phyloP scores from a whole-genome alignment of 2,888 invertebrate genomes.

The Horisme vitalbata region DNA sequence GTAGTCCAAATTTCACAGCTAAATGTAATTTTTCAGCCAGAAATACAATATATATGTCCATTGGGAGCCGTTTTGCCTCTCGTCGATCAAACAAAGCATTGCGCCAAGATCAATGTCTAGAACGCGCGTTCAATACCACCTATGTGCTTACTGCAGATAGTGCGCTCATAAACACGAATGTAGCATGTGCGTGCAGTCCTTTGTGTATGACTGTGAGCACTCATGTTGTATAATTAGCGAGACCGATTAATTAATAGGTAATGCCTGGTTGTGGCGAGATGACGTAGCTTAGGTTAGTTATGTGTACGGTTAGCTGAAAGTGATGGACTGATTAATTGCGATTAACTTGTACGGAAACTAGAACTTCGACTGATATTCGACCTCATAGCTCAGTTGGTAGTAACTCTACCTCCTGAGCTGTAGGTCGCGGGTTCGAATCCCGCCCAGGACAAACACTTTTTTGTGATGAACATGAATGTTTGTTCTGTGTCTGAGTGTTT shows the following conservation, averaged over 20 bases:
- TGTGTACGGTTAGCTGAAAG: slow-evolving; percentile 11
- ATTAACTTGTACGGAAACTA: slow-evolving; percentile 1
- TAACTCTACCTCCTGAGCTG: too few relatives aligned
- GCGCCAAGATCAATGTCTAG: slow-evolving; percentile 71
- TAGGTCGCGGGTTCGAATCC: too few relatives aligned
- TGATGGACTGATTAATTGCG: slow-evolving; percentile 35
- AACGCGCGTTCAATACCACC: slow-evolving; percentile 54
- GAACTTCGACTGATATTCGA: too few relatives aligned
- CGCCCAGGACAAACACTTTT: too few relatives aligned
- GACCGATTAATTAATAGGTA: slow-evolving; percentile 77
- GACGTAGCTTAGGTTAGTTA: slow-evolving; percentile 27
- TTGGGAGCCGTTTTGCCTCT: slow-evolving; percentile 63
- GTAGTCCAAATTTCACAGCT: slow-evolving; percentile 19
- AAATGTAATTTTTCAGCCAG: slow-evolving; percentile 58
- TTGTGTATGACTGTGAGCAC: slow-evolving; percentile 68
- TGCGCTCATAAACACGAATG: slow-evolving; percentile 52
- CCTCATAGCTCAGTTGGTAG: too few relatives aligned
- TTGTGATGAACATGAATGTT: too few relatives aligned
- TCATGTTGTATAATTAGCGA: slow-evolving; percentile 74
- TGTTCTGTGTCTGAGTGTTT: too few relatives aligned
- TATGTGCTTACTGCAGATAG: slow-evolving; percentile 45
- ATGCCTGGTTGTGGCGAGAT: slow-evolving; percentile 52
- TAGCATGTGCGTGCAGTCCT: slow-evolving; percentile 40
- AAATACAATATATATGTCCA: slow-evolving; percentile 57
- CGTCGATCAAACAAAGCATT: slow-evolving; percentile 66